Base-by-base conservation (phyloP, 1,140 invertebrate species). In the Drosophila kikkawai region DNA sequence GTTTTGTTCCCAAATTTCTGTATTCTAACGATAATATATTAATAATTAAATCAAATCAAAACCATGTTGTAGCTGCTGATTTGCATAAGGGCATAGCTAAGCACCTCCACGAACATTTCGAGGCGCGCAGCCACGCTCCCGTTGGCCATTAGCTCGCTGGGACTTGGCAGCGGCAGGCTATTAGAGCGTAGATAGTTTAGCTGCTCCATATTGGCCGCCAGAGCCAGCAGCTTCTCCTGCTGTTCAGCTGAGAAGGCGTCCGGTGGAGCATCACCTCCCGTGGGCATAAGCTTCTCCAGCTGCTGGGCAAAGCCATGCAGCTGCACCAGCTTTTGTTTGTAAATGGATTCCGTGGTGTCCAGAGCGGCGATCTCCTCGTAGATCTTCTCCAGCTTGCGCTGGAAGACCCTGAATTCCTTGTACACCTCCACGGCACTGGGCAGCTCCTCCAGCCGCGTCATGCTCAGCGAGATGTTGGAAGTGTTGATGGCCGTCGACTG, bases 281-380 rank as follows among this genome's bases (percentile, higher is more conserved):
- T 26, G 0, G 82, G 87, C 68, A 91, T 50, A 0, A 92, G 55
- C 44, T 91, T 86, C 5, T 90, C 78, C 50, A 92, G 36, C 32
- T 92, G 87, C 42, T 86, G 80, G 1, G 78, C 73, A 45, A 92
- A 92, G 1, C 55, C 67, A n/a, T 65, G 75, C 4, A 92, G 48
- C 36, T 92, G 82, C 0, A 48, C 34, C 1, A 92, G 47, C 29
- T 75, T 84, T 3, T 13, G 29, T 9, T 71, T 26, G 34, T 87
- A 91, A 0, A 60, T 53, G 5, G 50, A 45, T 7, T 82, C 71
- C 0, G 56, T 22, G 17, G 70, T 44, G 15, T 78, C 53, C 13
- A 77, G 41, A 2, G 68, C 44, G 39, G 51, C 36, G 44, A 59
- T 44, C 56, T 91, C 80, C 1, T 61, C 56, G 19, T 66, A 22